phyloP scores from a whole-genome alignment of 2,888 invertebrate genomes.

The Cantharis lateralis region DNA sequence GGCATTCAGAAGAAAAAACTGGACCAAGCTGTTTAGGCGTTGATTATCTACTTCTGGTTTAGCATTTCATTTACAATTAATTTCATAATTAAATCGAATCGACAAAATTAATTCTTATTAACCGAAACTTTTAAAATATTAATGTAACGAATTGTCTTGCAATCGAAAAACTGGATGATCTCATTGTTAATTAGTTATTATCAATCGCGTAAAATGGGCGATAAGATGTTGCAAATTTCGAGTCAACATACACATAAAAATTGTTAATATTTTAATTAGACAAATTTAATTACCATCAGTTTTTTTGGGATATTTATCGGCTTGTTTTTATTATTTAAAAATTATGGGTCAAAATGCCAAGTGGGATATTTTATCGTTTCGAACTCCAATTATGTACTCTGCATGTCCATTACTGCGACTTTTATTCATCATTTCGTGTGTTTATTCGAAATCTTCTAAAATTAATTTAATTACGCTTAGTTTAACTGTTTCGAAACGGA shows the following conservation, averaged over 20 bases:
- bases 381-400: background rate
- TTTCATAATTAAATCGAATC: background rate
- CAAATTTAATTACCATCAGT: background rate
- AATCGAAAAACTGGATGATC: background rate
- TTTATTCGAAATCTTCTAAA: background rate
- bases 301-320: background rate
- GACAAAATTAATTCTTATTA: background rate
- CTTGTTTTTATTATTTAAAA: background rate
- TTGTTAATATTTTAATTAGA: background rate
- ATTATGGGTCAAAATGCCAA: background rate
- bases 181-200: conserved; percentile 1
- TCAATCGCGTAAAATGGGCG: background rate
- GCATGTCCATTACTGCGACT: background rate
- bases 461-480: background rate
- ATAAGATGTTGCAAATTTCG: background rate
- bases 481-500: background rate
- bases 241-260: background rate
- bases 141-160: background rate
- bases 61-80: background rate
- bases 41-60: background rate
- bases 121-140: background rate
- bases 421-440: background rate
- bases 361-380: background rate
- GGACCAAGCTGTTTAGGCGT: background rate
- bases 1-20: background rate